Base-by-base conservation (phyloP, 2,113 vertebrate genomes). In the Microtus oregoni region DNA sequence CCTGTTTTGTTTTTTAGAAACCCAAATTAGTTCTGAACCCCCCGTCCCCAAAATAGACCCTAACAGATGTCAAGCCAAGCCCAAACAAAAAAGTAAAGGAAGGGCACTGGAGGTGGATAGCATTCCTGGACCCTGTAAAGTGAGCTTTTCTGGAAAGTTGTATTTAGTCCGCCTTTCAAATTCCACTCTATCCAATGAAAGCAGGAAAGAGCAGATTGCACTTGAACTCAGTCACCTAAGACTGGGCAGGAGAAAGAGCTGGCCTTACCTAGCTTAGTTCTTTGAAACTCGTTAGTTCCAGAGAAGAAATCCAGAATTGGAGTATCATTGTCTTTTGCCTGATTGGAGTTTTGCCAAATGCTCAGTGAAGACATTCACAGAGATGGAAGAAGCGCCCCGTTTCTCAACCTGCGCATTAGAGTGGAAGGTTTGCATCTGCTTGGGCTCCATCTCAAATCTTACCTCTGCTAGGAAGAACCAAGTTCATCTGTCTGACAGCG, bases 281-380 rank as follows among this genome's bases (percentile, higher is more conserved):
- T 75, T 65, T 81, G 86, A 50, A 61, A 70, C 19, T 72, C n/a
- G 70, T 87, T 38, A 90, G 1, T 52, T 73, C 58, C 13, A 22
- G 17, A 93, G 85, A 95, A 70, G 70, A 95, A 94, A 91, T 30
- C 20, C 63, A 30, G 95, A 77, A 32, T 92, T 91, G 28, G 76
- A 2, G 15, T 79, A 44, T 89, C 47, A 87, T 47, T 15, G 0
- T 52, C 50, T 73, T 81, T 35, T 58, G 15, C 15, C 65, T 41
- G 26, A 85, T 61, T 61, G 81, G 68, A 70, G 30, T 63, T 86
- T 86, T 68, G 44, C 10, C n/a, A 52, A 44, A 41, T 15, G 4
- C 32, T n/a, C 20, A 6, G 26, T 35, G 81, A 90, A 94, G 63
- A 78, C 63, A 72, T 70, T 83, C 0, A 11, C 50, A 52, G 58